These are phyloP conservation scores for Heliconius charithonia DNA, from an alignment of 2,888 invertebrate genomes.

Conservation along the genomic window DNA sequence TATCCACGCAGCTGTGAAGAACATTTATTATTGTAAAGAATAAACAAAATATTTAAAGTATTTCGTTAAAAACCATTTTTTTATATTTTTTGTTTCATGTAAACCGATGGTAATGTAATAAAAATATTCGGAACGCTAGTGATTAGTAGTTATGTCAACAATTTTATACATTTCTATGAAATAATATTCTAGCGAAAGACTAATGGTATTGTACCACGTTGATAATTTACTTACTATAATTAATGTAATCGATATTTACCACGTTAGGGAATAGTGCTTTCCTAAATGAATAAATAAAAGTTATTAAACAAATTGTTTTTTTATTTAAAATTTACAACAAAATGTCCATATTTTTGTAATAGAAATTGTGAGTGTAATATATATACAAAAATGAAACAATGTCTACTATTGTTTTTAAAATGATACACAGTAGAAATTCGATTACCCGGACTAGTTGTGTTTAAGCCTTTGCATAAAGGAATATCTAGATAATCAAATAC, in stretches of 20 bases:
- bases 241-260: conserved; percentile 73
- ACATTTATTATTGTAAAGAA: too few relatives aligned
- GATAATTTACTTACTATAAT: conserved; percentile 64
- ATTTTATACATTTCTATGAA: conserved; percentile 80
- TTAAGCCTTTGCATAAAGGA: not conserved
- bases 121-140: conserved; percentile 57
- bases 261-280: conserved; percentile 71
- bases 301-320: conserved; percentile 44
- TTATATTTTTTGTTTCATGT: not conserved
- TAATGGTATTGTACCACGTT: conserved; percentile 66
- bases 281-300: conserved; percentile 59
- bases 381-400: not conserved
- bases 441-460: not conserved
- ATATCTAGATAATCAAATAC: not conserved
- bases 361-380: not conserved
- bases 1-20: too few relatives aligned
- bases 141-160: conserved; percentile 50
- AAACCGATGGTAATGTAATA: conserved; percentile 22
- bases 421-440: not conserved
- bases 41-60: not conserved
- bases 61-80: not conserved
- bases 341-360: not conserved
- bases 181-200: conserved; percentile 70
- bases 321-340: conserved; percentile 25
- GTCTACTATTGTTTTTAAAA: not conserved